Evolutionary conservation across 37 sponge, comb jelly and placozoan genomes (phyloP).

Genomic region (Hormiphora californensis): DNA sequence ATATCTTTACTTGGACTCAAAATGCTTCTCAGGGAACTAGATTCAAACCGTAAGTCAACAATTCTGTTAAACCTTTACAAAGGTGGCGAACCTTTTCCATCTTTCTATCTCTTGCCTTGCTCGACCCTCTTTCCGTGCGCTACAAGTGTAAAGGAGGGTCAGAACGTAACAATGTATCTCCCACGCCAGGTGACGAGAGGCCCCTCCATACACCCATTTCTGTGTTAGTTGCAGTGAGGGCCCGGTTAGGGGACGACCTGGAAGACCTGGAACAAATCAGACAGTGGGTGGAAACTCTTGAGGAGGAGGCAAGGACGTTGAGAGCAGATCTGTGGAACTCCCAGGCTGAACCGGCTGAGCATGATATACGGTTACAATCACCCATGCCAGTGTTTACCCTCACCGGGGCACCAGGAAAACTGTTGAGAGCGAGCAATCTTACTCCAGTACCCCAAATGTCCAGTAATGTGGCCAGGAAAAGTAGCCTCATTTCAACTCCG

Average conservation of each 20-base stretch:
- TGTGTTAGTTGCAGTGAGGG: not conserved
- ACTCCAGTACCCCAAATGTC: not conserved
- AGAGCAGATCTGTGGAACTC: slow-evolving; percentile 4
- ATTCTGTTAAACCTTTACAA: too few species aligned
- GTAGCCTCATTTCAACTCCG: too few species aligned
- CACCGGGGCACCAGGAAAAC: not conserved
- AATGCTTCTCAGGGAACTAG: not conserved
- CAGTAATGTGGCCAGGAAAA: not conserved
- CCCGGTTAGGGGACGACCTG: not conserved
- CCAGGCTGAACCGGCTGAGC: too few species aligned
- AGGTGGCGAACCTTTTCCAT: too few species aligned
- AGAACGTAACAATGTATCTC: not conserved
- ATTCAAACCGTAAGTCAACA: too few species aligned
- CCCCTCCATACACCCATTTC: not conserved
- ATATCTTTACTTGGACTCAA: not conserved
- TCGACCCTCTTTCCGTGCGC: too few species aligned
- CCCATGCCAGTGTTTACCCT: slow-evolving; percentile 30
- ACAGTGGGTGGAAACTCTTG: not conserved
- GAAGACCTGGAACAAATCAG: not conserved
- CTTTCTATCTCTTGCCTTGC: too few species aligned
- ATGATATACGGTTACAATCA: not conserved
- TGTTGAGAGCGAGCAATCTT: not conserved
- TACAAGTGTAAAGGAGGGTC: not conserved
- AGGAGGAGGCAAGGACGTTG: not conserved
- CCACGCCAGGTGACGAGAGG: not conserved